Base-by-base conservation (phyloP, 2,888 invertebrate species). In the Spodoptera exigua region DNA sequence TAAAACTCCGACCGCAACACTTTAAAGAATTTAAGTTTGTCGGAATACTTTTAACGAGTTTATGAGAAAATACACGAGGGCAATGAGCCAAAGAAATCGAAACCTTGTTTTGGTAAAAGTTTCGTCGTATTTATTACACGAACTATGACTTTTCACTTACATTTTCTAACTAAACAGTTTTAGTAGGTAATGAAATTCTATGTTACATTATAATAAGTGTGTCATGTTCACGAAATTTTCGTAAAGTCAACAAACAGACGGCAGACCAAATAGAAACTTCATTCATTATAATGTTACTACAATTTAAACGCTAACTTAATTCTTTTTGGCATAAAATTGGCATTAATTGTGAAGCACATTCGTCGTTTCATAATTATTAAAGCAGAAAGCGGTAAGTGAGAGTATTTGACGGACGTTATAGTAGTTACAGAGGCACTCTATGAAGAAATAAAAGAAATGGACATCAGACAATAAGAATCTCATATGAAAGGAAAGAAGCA, bases 381-480 rank as follows among this genome's bases (percentile, higher is more conserved):
- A 83, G 85, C 89, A 90, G 91, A 91, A 90, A 91, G 91, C 86
- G 89, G 88, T 70, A 86, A 90, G 86, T 84, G 86, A 85, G 83
- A 82, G 83, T 81, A 80, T 76, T 81, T 78, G 62, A 52, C 47
- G 52, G 51, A 53, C 49, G 27, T 56, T 44, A 51, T 58, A 52
- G 62, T 36, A 51, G 34, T 16, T 12, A 45, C 18, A 16, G 58
- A 40, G 43, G 37, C 16, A 17, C 43, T 43, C 61, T 40, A 12
- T 9, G 51, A 37, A 27, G 5, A 18, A 3, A 48, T 17, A 37
- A 34, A 16, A 12, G 16, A 27, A 21, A 46, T 18, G 7, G 16
- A 46, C 14, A 18, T 2, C 0, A 13, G 9, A 14, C 32, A 45
- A 12, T 13, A 21, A 21, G 4, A 40, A 18, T 4, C 12, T 39